Evolutionary conservation across 2,888 invertebrate species (phyloP).

Genomic region (Polylopha cassiicola): DNA sequence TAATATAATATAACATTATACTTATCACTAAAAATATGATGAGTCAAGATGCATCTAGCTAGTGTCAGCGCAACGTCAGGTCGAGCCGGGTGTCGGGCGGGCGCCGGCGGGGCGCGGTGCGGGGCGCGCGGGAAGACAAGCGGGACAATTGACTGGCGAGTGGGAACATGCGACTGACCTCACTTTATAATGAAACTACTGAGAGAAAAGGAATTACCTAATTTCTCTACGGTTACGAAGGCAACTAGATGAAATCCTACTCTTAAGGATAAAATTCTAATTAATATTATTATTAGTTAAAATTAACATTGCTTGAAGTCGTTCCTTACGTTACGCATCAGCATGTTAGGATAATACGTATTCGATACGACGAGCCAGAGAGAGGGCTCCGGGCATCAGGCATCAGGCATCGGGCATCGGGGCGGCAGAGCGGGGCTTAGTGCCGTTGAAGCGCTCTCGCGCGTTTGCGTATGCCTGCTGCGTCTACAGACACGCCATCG

Average conservation of each 20-base stretch:
- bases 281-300: constrained; percentile 72
- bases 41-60: constrained; percentile 54
- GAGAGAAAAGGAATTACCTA: constrained; percentile 73
- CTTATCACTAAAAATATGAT: constrained; percentile 19
- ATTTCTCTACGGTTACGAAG: constrained; percentile 73
- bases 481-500: constrained; percentile 20
- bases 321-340: constrained; percentile 55
- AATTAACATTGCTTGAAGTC: constrained; percentile 75
- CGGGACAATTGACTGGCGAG: constrained; percentile 64
- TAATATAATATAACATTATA: constrained; percentile 38
- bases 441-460: constrained; percentile 57
- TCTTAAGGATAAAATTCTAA: constrained; percentile 75
- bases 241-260: constrained; percentile 77
- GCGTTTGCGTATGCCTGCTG: constrained; percentile 25
- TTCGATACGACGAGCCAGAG: constrained; percentile 28
- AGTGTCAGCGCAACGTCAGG: constrained; percentile 50
- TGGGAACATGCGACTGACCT: constrained; percentile 51
- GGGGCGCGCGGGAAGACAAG: constrained; percentile 46
- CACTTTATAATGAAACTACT: constrained; percentile 61
- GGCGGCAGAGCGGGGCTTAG: constrained; percentile 41
- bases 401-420: no score
- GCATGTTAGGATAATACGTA: constrained; percentile 37
- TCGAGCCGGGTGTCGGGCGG: constrained; percentile 26
- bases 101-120: constrained; percentile 28
- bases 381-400: constrained; percentile 27